These are phyloP conservation scores for Smutsia gigantea DNA, from an alignment of 2,797 vertebrate species.

Conservation along the genomic window DNA sequence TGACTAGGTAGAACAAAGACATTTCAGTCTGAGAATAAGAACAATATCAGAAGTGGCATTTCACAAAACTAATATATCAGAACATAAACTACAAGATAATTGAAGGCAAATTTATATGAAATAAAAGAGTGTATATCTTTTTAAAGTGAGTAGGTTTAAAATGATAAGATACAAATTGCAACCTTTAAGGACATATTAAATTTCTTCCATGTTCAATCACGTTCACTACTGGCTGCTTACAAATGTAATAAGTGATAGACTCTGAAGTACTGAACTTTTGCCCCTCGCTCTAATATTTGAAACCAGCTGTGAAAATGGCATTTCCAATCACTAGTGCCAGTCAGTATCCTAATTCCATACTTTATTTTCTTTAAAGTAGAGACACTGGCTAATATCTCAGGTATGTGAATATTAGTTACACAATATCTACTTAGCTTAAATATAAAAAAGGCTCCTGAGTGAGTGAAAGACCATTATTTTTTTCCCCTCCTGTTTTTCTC, in stretches of 20 bases:
- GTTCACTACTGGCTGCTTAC: conserved; percentile 47
- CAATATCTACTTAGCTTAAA: not conserved
- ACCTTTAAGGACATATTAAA: conserved; percentile 41
- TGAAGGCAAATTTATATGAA: not conserved
- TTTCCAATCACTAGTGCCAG: not conserved
- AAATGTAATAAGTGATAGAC: conserved; percentile 42
- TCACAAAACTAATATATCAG: not conserved
- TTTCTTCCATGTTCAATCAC: conserved; percentile 41
- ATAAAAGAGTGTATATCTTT: conserved; percentile 50
- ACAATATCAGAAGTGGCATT: conserved; percentile 30
- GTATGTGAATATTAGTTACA: not conserved
- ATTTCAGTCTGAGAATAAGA: conserved; percentile 1
- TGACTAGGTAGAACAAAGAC: not conserved
- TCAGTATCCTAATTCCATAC: not conserved
- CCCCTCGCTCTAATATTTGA: conserved; percentile 2
- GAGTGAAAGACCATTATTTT: not conserved
- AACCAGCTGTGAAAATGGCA: not conserved
- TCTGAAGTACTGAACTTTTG: conserved; percentile 34
- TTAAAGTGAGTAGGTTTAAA: conserved; percentile 61
- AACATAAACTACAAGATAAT: not conserved
- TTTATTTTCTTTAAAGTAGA: not conserved
- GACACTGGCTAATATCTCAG: not conserved
- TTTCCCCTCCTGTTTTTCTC: not conserved
- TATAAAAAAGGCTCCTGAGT: not conserved
- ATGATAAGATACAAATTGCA: not conserved